phyloP scores from a whole-genome alignment of 2,797 vertebrate species.

The Premnoplex brunnescens region DNA sequence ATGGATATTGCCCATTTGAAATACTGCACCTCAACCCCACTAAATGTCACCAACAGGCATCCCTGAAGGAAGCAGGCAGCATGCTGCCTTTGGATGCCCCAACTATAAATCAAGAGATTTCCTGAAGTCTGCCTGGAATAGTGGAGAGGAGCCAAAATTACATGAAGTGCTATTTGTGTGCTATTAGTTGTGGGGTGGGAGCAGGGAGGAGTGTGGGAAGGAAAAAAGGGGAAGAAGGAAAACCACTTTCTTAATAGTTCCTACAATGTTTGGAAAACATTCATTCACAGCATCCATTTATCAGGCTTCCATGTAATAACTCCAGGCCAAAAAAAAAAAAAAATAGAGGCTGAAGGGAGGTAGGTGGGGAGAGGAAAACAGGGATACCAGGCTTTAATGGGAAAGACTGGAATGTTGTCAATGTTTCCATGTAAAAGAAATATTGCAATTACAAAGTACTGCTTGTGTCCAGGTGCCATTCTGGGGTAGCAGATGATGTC shows the following conservation, averaged over 20 bases:
- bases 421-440: slow-evolving; percentile 20
- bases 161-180: slow-evolving; percentile 65
- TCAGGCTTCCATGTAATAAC: slow-evolving; percentile 42
- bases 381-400: background rate
- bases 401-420: slow-evolving; percentile 4
- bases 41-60: slow-evolving; percentile 59
- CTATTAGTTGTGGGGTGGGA: slow-evolving; percentile 50
- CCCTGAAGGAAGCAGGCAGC: slow-evolving; percentile 62
- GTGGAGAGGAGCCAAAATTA: slow-evolving; percentile 60
- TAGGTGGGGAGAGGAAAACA: background rate
- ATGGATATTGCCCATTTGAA: slow-evolving; percentile 65
- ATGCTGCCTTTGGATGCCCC: slow-evolving; percentile 59
- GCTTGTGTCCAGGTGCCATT: slow-evolving; percentile 12
- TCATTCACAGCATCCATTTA: slow-evolving; percentile 52
- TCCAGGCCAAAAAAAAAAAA: background rate
- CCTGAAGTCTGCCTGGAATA: slow-evolving; percentile 63
- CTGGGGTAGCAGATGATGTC: background rate
- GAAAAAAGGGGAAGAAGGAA: slow-evolving; percentile 54
- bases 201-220: slow-evolving; percentile 34
- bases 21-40: slow-evolving; percentile 58
- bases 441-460: background rate
- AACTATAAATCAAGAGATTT: slow-evolving; percentile 69
- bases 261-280: slow-evolving; percentile 56
- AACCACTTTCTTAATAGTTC: slow-evolving; percentile 61
- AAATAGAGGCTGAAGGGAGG: background rate